Conservation (phyloP, 2,113 vertebrate genomes). For the Poeciliopsis retropinna region DNA sequence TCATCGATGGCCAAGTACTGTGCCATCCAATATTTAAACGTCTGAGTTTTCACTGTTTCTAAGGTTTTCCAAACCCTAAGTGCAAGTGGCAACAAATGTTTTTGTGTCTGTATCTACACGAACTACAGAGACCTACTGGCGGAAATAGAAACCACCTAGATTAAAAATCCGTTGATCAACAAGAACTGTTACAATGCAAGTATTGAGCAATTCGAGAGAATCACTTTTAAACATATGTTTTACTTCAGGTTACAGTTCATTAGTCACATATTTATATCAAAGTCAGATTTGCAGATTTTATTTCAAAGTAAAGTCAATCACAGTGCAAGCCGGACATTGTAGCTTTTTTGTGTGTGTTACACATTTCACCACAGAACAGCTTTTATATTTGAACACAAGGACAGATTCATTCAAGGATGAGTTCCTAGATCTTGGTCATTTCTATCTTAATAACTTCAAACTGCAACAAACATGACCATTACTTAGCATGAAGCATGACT, state of each 20-base stretch:
- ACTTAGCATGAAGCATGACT: slow-evolving; percentile 26
- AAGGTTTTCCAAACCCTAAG: not conserved
- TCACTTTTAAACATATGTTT: not conserved
- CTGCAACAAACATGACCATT: slow-evolving; percentile 18
- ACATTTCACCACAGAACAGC: not conserved
- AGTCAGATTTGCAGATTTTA: not conserved
- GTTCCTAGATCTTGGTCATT: not conserved
- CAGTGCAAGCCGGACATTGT: not conserved
- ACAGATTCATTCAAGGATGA: not conserved
- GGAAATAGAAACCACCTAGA: too few species aligned
- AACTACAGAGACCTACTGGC: too few species aligned
- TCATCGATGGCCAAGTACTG: too few species aligned
- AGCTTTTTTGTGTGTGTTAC: not conserved
- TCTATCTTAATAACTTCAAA: slow-evolving; percentile 4
- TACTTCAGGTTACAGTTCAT: not conserved
- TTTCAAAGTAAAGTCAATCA: too few species aligned
- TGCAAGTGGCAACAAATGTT: not conserved
- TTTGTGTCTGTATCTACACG: too few species aligned
- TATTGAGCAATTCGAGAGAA: not conserved
- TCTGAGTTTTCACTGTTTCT: too few species aligned
- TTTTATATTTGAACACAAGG: not conserved
- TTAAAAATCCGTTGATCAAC: too few species aligned
- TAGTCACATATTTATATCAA: not conserved
- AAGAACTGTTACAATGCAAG: too few species aligned
- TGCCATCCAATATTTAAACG: too few species aligned